phyloP scores from a whole-genome alignment of 1,140 invertebrate genomes.

The Luehdorfia chinensis region DNA sequence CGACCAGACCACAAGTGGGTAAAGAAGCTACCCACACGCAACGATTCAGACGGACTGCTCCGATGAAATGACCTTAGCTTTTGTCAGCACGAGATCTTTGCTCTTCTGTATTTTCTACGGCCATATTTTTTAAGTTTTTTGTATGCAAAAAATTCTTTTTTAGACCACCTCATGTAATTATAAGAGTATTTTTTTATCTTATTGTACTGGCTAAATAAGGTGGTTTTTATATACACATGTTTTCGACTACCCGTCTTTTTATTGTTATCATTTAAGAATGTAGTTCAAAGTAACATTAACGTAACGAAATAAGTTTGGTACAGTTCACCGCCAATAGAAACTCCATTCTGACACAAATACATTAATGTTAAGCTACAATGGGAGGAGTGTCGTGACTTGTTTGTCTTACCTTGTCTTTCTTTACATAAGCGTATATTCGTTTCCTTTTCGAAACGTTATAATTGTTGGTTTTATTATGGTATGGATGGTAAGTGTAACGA shows the following conservation, averaged over 20 bases:
- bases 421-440: too few relatives aligned
- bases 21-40: constrained; percentile 42
- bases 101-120: constrained; percentile 27
- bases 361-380: too few relatives aligned
- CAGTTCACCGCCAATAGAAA: too few relatives aligned
- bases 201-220: constrained; percentile 22
- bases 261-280: constrained; percentile 41
- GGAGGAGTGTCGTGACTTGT: too few relatives aligned
- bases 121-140: constrained; percentile 41
- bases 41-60: constrained; percentile 45
- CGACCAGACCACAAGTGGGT: constrained; percentile 17
- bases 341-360: too few relatives aligned
- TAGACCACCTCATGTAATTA: constrained; percentile 39
- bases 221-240: constrained; percentile 4
- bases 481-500: too few relatives aligned
- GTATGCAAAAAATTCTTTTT: constrained; percentile 29
- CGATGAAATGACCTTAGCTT: constrained; percentile 39
- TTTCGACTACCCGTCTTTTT: constrained; percentile 14
- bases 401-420: too few relatives aligned
- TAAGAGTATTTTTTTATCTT: constrained; percentile 45
- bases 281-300: too few relatives aligned
- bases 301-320: too few relatives aligned
- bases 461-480: too few relatives aligned
- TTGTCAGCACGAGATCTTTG: not conserved
- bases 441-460: too few relatives aligned